phyloP scores from a whole-genome alignment of 2,797 vertebrate genomes.

The Clarias laeviceps region DNA sequence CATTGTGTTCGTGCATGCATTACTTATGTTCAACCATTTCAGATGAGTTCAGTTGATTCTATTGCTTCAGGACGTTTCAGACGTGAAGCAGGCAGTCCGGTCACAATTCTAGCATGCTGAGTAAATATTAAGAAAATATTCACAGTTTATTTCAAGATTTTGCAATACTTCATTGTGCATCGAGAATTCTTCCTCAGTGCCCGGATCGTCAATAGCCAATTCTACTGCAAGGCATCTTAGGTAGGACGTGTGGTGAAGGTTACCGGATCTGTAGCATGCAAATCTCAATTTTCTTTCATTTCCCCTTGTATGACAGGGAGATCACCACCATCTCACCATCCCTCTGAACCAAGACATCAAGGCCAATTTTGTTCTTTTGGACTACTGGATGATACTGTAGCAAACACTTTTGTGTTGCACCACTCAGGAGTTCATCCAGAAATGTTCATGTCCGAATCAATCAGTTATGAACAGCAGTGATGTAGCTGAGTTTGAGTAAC shows the following conservation, averaged over 20 bases:
- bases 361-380: background rate
- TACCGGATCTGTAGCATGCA: no score
- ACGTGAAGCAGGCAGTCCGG: no score
- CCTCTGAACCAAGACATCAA: background rate
- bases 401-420: background rate
- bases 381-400: background rate
- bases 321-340: background rate
- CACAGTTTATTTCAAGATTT: no score
- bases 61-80: background rate
- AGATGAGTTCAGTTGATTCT: background rate
- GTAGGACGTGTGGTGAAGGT: no score
- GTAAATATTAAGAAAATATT: no score
- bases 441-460: background rate
- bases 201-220: no score
- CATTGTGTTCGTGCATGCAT: background rate
- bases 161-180: no score
- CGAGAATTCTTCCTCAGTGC: no score
- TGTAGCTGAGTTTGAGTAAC: background rate
- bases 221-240: no score
- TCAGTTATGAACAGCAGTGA: background rate
- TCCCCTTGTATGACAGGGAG: no score
- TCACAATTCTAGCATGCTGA: no score
- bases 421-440: background rate
- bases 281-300: no score
- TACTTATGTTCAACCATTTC: background rate